Conservation (phyloP, 2,888 invertebrate species). For the Lottia gigantea region DNA sequence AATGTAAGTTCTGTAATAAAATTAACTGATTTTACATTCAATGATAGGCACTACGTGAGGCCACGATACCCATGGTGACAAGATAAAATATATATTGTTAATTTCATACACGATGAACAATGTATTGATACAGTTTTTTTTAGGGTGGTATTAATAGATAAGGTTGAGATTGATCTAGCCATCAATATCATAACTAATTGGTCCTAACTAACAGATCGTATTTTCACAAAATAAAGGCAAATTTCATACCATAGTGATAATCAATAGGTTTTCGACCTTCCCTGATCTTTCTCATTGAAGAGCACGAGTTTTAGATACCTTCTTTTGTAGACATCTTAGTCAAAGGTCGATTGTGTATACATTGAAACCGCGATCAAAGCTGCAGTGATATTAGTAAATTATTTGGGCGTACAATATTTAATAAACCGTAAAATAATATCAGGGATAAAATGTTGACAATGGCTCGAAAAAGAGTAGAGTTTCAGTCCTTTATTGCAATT, state of each 20-base stretch:
- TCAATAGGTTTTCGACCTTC: conserved; percentile 8
- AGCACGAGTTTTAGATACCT: background rate
- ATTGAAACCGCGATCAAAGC: background rate
- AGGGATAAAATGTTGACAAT: too few species aligned
- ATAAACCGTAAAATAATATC: background rate
- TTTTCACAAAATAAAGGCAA: background rate
- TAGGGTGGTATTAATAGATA: too few species aligned
- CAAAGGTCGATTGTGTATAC: conserved; percentile 1
- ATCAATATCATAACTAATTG: background rate
- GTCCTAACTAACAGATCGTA: background rate
- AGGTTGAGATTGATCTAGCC: background rate
- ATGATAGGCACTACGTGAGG: too few species aligned
- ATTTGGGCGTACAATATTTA: conserved; percentile 8
- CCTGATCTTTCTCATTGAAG: background rate
- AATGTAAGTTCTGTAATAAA: too few species aligned
- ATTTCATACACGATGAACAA: too few species aligned
- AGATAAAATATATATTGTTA: too few species aligned
- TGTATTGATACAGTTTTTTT: too few species aligned
- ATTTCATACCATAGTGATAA: conserved; percentile 3
- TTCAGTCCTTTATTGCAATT: too few species aligned
- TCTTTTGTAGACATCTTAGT: background rate
- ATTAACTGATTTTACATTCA: too few species aligned
- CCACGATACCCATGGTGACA: too few species aligned
- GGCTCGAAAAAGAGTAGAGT: too few species aligned
- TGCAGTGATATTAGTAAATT: background rate